Base-by-base conservation (phyloP, 2,888 invertebrate species). In the Coleophora deauratella region DNA sequence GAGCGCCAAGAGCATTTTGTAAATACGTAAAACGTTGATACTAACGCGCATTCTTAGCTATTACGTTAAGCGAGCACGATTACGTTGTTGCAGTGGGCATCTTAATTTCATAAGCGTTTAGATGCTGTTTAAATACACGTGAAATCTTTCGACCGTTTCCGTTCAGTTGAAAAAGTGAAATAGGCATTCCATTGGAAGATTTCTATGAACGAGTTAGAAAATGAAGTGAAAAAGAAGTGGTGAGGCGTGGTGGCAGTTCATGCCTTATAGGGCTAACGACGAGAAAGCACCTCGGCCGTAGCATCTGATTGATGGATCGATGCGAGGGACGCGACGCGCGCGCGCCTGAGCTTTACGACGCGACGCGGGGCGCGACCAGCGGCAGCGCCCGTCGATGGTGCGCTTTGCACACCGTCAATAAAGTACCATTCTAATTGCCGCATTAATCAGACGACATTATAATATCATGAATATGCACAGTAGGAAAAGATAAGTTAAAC, bases 211-310 rank as follows among this genome's bases (percentile, higher is more conserved):
- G 66, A 70, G 75, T 84, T 85, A 81, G 85, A 84, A 85, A 84
- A 81, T 79, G 66, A 70, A 72, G 74, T 73, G 78, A 73, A 81
- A 85, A 84, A 85, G 79, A 79, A 77, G 77, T 79, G 61, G 64
- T 72, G 67, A 78, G 79, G 82, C 80, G 81, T 77, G 80, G 81
- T 79, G 72, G 67, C 64, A 50, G 62, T 58, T 64, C 65, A 49
- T 59, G 55, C 85, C 85, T 68, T 85, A 71, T 82, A 82, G 74
- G 82, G 85, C 79, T 85, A 84, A 84, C 82, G 82, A 85, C 81
- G 82, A 79, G 85, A 85, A 85, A 84, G 84, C 80, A 73, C 76
- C 72, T 68, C 65, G 74, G 74, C 66, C 74, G 72, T 66, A 67
- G 71, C 69, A 63, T 62, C 64, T 70, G 77, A 79, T 75, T 82